Evolutionary conservation across 1,140 invertebrate species (phyloP).

Genomic region (Nilaparvata lugens): DNA sequence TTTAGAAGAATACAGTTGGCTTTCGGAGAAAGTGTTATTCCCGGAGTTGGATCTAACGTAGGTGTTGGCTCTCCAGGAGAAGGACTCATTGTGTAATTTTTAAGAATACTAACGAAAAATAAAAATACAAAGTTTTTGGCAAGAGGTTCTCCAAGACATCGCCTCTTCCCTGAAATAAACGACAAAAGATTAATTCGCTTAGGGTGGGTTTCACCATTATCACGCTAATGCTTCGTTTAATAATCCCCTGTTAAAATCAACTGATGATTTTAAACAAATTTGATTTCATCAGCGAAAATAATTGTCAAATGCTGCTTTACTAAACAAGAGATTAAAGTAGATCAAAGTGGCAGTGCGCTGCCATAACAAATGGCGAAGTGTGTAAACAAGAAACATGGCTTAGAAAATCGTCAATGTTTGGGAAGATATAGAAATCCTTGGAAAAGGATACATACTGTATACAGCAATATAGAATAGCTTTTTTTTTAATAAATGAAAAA

Average conservation of each 20-base stretch:
- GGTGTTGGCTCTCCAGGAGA: conserved; percentile 31
- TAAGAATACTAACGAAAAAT: conserved; percentile 58
- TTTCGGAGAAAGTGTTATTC: conserved; percentile 34
- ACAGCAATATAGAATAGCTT: too few species aligned
- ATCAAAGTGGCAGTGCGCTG: not conserved
- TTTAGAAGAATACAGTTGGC: conserved; percentile 25
- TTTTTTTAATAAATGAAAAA: too few species aligned
- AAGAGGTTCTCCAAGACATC: conserved; percentile 66
- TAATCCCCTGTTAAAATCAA: conserved; percentile 6
- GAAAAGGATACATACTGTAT: too few species aligned
- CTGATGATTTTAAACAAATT: not conserved
- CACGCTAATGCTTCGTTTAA: too few species aligned
- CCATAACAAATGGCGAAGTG: too few species aligned
- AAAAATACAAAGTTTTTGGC: conserved; percentile 64
- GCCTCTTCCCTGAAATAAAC: conserved; percentile 51
- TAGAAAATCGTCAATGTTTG: too few species aligned
- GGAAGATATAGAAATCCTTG: too few species aligned
- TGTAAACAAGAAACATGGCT: too few species aligned
- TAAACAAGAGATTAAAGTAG: too few species aligned
- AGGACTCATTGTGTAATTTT: conserved; percentile 39
- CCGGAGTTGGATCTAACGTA: conserved; percentile 25
- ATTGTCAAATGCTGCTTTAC: not conserved
- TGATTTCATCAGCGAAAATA: not conserved
- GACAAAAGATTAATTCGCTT: conserved; percentile 16
- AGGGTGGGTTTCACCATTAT: too few species aligned